Conservation (phyloP, 2,888 invertebrate species). For the Leptopilina syphax region DNA sequence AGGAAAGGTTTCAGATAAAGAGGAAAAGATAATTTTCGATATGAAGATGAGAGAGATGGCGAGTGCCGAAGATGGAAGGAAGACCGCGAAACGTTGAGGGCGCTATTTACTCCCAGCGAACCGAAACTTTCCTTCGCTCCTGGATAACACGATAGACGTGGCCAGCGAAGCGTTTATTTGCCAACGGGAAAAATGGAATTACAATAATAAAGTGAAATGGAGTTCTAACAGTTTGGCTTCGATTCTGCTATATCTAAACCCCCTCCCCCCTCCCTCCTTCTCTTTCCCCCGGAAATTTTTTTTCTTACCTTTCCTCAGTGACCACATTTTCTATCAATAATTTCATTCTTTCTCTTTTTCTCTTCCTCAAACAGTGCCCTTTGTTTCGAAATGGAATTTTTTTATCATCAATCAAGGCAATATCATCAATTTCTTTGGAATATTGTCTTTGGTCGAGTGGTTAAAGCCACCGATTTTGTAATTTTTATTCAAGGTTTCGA, state of each 20-base stretch:
- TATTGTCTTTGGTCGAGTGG: no score
- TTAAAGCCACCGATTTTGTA: no score
- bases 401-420: no score
- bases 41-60: conserved; percentile 3
- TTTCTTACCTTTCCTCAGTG: neutral
- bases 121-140: conserved; percentile 58
- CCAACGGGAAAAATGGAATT: conserved; percentile 68
- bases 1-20: conserved; percentile 42
- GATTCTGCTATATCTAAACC: neutral
- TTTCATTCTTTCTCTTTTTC: no score
- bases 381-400: neutral
- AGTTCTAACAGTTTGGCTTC: conserved; percentile 61
- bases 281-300: neutral
- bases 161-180: conserved; percentile 68
- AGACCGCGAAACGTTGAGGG: conserved; percentile 38
- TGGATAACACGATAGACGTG: conserved; percentile 67
- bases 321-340: neutral
- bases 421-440: no score
- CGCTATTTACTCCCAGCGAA: conserved; percentile 63
- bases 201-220: conserved; percentile 66
- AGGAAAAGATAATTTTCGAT: conserved; percentile 10
- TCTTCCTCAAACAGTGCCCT: no score
- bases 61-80: conserved; percentile 7
- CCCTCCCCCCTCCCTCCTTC: neutral
- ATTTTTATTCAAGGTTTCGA: no score